These are phyloP conservation scores for Blastobasis adustella DNA, from an alignment of 2,888 invertebrate species.

Conservation along the genomic window DNA sequence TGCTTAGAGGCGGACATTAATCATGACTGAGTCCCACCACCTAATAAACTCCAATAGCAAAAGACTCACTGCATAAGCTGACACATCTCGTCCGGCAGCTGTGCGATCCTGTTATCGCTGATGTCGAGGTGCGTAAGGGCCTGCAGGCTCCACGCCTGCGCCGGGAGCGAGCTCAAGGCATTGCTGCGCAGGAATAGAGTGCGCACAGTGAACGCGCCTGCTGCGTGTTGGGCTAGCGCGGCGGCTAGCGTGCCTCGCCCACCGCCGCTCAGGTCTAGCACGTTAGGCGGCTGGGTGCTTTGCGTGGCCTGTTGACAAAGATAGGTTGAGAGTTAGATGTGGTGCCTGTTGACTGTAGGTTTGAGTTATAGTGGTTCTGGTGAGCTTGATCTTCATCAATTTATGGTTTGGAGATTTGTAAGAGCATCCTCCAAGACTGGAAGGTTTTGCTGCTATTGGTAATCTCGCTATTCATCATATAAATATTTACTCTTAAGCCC, in stretches of 20 bases:
- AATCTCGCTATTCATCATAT: too few relatives aligned
- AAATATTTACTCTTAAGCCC: too few relatives aligned
- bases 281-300: conserved; percentile 62
- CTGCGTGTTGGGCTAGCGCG: conserved; percentile 48
- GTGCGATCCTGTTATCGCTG: conserved; percentile 79
- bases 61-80: conserved; percentile 58
- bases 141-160: conserved; percentile 74
- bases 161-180: conserved; percentile 75
- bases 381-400: too few relatives aligned
- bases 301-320: conserved; percentile 50
- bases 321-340: background rate
- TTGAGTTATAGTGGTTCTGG: too few relatives aligned
- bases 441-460: too few relatives aligned
- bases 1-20: background rate
- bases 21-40: background rate
- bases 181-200: conserved; percentile 62
- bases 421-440: too few relatives aligned
- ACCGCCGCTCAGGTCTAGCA: conserved; percentile 57
- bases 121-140: conserved; percentile 79
- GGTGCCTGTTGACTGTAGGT: too few relatives aligned
- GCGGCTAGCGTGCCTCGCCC: conserved; percentile 46
- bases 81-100: conserved; percentile 78
- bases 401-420: too few relatives aligned
- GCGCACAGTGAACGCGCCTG: conserved; percentile 51
- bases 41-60: background rate